These are phyloP conservation scores for Struthio camelus DNA, from an alignment of 2,113 vertebrate genomes.

Conservation along the genomic window DNA sequence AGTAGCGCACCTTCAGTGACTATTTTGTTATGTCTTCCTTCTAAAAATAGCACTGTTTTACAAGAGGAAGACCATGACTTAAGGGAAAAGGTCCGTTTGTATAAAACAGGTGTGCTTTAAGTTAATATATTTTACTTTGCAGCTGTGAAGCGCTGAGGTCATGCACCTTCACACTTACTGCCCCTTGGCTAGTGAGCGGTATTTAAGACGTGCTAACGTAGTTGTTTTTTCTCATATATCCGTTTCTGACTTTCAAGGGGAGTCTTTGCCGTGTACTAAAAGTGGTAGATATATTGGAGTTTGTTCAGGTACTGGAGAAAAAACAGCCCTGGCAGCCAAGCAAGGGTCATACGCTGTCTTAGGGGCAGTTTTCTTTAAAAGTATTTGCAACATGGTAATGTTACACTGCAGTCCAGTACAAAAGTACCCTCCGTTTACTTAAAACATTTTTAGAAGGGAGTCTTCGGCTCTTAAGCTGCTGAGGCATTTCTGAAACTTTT, in stretches of 20 bases:
- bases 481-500: background rate
- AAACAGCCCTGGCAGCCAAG: background rate
- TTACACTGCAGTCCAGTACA: background rate
- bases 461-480: background rate
- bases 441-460: background rate
- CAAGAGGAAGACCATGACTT: background rate
- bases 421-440: background rate
- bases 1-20: background rate
- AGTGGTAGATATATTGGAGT: background rate
- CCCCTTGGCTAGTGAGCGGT: background rate
- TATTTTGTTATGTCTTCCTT: background rate
- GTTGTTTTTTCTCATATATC: background rate
- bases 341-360: background rate
- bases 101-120: background rate
- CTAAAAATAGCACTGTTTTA: background rate
- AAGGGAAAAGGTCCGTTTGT: background rate
- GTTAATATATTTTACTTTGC: background rate
- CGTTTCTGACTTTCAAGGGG: background rate
- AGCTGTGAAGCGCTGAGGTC: background rate
- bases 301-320: background rate
- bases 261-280: background rate
- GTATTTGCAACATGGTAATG: background rate
- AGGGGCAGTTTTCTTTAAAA: background rate
- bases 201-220: background rate
- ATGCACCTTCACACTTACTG: background rate